Conservation (phyloP, 2,113 vertebrate genomes). For the Apus apus region DNA sequence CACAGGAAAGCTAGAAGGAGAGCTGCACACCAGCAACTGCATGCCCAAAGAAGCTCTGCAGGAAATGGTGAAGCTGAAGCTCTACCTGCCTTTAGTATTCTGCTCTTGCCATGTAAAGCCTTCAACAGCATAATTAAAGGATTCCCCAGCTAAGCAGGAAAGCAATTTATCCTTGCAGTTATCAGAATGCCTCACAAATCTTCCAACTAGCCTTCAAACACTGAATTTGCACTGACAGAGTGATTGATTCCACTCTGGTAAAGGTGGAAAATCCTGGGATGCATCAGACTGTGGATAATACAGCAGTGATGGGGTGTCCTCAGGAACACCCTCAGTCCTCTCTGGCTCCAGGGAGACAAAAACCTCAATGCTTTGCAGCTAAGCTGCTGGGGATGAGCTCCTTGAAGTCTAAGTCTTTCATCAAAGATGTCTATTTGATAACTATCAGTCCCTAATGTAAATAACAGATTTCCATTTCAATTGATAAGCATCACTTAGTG, state of each 20-base stretch:
- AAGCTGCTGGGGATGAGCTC: not conserved
- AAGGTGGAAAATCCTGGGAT: not conserved
- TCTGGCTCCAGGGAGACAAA: not conserved
- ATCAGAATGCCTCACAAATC: conserved; percentile 2
- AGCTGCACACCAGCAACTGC: not conserved
- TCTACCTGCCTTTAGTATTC: not conserved
- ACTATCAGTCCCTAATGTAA: not conserved
- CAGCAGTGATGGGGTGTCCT: not conserved
- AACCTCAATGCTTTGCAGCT: not conserved
- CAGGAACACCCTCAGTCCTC: not conserved
- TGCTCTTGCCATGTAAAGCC: not conserved
- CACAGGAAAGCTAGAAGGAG: not conserved
- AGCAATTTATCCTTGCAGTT: not conserved
- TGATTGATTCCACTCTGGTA: not conserved
- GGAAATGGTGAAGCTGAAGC: not conserved
- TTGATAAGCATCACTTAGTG: not conserved
- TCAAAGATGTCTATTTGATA: not conserved
- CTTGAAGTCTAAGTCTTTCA: conserved; percentile 36
- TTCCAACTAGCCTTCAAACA: not conserved
- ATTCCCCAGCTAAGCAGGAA: not conserved
- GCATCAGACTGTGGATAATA: fast-evolving
- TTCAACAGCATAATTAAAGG: not conserved
- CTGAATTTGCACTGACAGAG: not conserved
- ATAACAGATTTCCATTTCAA: conserved; percentile 39
- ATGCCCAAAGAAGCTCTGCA: not conserved